phyloP scores from a whole-genome alignment of 2,888 invertebrate genomes.

The Alviniconcha strummeri region DNA sequence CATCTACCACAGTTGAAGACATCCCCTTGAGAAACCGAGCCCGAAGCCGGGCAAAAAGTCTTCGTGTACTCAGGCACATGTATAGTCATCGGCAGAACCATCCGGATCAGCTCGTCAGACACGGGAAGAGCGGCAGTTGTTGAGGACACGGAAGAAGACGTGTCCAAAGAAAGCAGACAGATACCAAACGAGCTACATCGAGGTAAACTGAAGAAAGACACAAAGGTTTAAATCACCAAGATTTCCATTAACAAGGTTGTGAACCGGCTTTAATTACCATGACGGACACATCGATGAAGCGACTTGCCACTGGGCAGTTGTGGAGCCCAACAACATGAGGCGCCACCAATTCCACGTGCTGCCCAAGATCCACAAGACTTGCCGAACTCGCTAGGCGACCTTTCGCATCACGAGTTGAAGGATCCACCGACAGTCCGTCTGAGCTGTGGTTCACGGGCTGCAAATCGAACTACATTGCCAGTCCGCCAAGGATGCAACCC shows the following conservation, averaged over 20 bases:
- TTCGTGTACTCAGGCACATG: neutral
- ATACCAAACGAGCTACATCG: neutral
- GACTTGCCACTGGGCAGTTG: neutral
- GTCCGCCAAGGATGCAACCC: neutral
- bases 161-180: neutral
- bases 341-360: slow-evolving; percentile 9
- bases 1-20: neutral
- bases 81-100: neutral
- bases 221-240: neutral
- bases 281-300: neutral
- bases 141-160: neutral
- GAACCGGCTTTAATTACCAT: neutral
- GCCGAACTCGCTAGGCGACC: neutral
- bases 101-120: slow-evolving; percentile 10
- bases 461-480: neutral
- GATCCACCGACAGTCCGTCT: neutral
- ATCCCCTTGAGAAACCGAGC: neutral
- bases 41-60: too few relatives aligned
- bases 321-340: too few relatives aligned
- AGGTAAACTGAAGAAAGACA: neutral
- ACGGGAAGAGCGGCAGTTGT: neutral
- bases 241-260: neutral
- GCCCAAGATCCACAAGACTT: neutral
- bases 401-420: neutral
- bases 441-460: slow-evolving; percentile 5